Percentiles rank a stretch among this genome's conserved stretches.
These are phyloP conservation scores for Portunus trituberculatus DNA, from an alignment of 1,140 invertebrate genomes.

Conservation along the genomic window DNA sequence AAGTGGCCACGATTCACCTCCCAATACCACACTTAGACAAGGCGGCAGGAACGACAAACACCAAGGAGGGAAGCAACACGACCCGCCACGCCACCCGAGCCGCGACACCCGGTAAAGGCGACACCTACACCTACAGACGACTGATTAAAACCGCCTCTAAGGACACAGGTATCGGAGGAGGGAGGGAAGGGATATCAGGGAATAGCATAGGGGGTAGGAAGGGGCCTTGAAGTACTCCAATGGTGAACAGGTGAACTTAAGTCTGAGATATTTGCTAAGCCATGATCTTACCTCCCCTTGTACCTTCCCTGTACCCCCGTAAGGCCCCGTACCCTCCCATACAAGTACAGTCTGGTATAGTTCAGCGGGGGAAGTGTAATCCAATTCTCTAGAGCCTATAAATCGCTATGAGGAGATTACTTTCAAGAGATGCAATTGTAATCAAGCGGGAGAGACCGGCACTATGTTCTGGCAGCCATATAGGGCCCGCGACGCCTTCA, in stretches of 20 bases:
- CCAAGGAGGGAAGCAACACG: not conserved
- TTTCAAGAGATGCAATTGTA: slow-evolving; percentile 13
- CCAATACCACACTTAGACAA: too few relatives aligned
- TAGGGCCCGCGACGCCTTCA: not conserved
- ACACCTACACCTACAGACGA: not conserved
- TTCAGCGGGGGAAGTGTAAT: slow-evolving; percentile 17
- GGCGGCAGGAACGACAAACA: too few relatives aligned
- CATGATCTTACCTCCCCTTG: not conserved
- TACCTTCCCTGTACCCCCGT: not conserved
- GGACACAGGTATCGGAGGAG: not conserved
- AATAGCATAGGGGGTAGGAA: not conserved
- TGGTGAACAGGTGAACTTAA: not conserved
- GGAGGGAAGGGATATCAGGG: not conserved
- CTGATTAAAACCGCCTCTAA: not conserved
- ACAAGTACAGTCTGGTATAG: not conserved
- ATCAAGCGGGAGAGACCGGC: not conserved
- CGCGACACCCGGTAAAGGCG: not conserved
- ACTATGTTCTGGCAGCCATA: not conserved
- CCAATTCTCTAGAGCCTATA: not conserved
- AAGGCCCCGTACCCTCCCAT: not conserved
- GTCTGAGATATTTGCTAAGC: slow-evolving; percentile 1
- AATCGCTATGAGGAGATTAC: not conserved
- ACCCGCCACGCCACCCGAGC: not conserved
- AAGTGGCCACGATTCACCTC: too few relatives aligned
- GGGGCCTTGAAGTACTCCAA: not conserved